Conservation (phyloP, 2,113 vertebrate genomes). For the Misgurnus anguillicaudatus region DNA sequence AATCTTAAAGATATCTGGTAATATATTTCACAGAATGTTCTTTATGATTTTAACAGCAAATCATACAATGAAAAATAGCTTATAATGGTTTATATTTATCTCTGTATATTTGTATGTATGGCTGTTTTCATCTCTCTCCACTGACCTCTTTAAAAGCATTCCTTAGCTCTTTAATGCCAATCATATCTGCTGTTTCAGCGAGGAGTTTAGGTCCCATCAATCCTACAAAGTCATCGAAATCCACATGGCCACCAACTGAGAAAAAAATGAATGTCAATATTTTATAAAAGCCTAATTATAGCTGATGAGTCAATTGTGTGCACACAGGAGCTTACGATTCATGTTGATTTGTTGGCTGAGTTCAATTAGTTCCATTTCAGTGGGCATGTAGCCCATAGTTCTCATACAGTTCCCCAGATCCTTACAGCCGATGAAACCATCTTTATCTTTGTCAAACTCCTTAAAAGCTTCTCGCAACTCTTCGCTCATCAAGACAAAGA, state of each 20-base stretch:
- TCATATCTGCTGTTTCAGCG: conserved; percentile 98
- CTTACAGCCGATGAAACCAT: conserved; percentile 97
- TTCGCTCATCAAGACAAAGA: conserved; percentile 61
- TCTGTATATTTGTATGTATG: neutral
- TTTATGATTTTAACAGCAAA: too few relatives aligned
- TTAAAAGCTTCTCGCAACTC: conserved; percentile 95
- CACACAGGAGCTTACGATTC: conserved; percentile 83
- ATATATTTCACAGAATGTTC: too few relatives aligned
- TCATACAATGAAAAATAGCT: too few relatives aligned
- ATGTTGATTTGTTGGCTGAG: conserved; percentile 99
- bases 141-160: conserved; percentile 97
- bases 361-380: conserved; percentile 98
- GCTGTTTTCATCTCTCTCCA: conserved; percentile 11
- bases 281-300: neutral
- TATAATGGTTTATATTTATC: too few relatives aligned
- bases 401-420: conserved; percentile 98
- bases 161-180: conserved; percentile 95
- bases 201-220: conserved; percentile 98
- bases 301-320: neutral
- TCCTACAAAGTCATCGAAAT: conserved; percentile 98
- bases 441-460: conserved; percentile 97
- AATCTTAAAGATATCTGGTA: too few relatives aligned
- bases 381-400: conserved; percentile 99
- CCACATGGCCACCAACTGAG: conserved; percentile 95
- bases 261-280: conserved; percentile 48